Evolutionary conservation across 2,797 vertebrate species (phyloP), one percentile per base, ranked within the genome.

Genomic region (Choloepus didactylus): DNA sequence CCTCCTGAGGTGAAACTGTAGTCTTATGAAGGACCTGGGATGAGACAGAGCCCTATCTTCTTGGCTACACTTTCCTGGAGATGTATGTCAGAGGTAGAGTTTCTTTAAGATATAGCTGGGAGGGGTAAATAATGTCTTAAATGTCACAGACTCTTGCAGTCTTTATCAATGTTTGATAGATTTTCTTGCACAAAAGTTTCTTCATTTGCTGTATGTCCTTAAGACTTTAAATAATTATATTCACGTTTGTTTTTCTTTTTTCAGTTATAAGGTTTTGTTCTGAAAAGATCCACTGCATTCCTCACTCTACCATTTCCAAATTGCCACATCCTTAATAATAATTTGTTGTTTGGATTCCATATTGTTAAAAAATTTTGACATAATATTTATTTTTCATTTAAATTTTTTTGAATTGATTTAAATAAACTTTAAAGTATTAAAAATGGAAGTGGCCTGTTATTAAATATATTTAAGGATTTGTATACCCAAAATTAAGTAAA

Each of bases 381-480:
- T 44, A 35, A 56, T 21, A 56, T 76, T n/a, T 38, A n/a, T 83
- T 67, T 84, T 67, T 35, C 18, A 46, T 46, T 85, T 85, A 85
- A 66, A 35, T 67, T 85, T 21, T 59, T 35, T 85, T 29, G 14
- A n/a, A 73, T 23, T 29, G 59, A 76, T 46, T 44, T 73, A 27
- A 82, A 76, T 14, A 38, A 76, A 44, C 16, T 64, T 64, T 84
- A 85, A 85, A 12, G 38, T 77, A 59, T 16, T 14, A 67, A 67
- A 49, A 59, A 12, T 46, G 49, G 66, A 67, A 31, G 9, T 23
- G 31, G 16, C 10, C 85, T 44, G 46, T 76, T 70, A 90, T 82
- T 76, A 56, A 67, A 85, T 85, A 59, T 16, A 66, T 75, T 66
- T 75, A 84, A 75, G 41, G 84, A n/a, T 91, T 23, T 76, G 59